A percentile compares a stretch with the other conserved stretches of the same genome.
Conservation (phyloP, 1,140 invertebrate species). For the Bombus soroeensis region DNA sequence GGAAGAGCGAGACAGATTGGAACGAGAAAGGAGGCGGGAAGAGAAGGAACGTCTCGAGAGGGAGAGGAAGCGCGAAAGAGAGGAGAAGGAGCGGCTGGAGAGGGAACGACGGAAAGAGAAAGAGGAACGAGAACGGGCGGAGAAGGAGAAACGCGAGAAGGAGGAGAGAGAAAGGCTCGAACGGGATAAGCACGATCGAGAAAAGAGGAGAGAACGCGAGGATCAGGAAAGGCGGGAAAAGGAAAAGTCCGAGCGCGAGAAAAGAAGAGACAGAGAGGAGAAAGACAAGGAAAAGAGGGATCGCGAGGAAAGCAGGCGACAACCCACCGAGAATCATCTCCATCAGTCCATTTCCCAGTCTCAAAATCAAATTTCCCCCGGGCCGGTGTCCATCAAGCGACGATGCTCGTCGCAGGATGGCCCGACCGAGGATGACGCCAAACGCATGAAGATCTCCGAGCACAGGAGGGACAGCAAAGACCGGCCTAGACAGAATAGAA, state of each 20-base stretch:
- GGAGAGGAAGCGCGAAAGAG: slow-evolving; percentile 72
- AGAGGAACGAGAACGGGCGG: slow-evolving; percentile 68
- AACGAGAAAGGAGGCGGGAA: slow-evolving; percentile 68
- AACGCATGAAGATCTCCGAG: slow-evolving; percentile 87
- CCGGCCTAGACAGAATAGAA: slow-evolving; percentile 79
- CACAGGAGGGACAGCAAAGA: slow-evolving; percentile 90
- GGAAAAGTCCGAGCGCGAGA: slow-evolving; percentile 66
- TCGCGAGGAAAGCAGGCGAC: slow-evolving; percentile 64
- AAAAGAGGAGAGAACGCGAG: slow-evolving; percentile 67
- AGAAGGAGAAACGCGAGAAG: slow-evolving; percentile 66
- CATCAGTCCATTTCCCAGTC: slow-evolving; percentile 67
- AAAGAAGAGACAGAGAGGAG: slow-evolving; percentile 63
- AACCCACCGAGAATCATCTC: slow-evolving; percentile 75
- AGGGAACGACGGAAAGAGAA: slow-evolving; percentile 62
- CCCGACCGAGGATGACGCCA: slow-evolving; percentile 86
- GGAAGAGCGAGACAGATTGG: slow-evolving; percentile 73
- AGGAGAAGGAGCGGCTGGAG: slow-evolving; percentile 70
- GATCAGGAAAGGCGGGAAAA: slow-evolving; percentile 70
- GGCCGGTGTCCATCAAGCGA: slow-evolving; percentile 87
- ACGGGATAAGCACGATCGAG: slow-evolving; percentile 60
- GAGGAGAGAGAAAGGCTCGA: slow-evolving; percentile 61
- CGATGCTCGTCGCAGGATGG: slow-evolving; percentile 91
- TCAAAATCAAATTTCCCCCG: slow-evolving; percentile 82
- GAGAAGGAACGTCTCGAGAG: slow-evolving; percentile 75
- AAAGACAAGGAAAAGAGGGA: slow-evolving; percentile 64